phyloP scores from a whole-genome alignment of 1,140 invertebrate genomes.

The Linepithema humile region DNA sequence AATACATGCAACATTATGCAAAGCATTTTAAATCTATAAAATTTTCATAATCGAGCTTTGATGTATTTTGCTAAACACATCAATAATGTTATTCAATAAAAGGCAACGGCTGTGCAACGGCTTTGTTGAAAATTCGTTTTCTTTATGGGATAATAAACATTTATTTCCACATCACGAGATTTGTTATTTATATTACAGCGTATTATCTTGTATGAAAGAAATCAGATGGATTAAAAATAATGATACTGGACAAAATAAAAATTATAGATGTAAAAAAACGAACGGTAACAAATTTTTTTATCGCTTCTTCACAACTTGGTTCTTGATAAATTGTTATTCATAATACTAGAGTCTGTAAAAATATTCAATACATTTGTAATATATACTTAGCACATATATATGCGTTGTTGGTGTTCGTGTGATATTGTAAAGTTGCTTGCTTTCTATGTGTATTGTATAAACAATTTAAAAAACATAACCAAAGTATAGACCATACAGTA shows the following conservation, averaged over 20 bases:
- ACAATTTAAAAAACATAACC: constrained; percentile 26
- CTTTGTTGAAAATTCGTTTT: constrained; percentile 47
- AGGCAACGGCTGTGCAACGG: constrained; percentile 55
- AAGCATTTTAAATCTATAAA: constrained; percentile 30
- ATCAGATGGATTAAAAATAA: background rate
- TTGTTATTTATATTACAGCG: constrained; percentile 32
- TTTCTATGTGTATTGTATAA: constrained; percentile 43
- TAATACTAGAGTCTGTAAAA: no score
- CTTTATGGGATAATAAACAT: constrained; percentile 20
- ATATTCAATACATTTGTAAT: constrained; percentile 45
- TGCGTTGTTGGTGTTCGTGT: constrained; percentile 43
- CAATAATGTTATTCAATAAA: constrained; percentile 29
- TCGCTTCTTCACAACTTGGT: constrained; percentile 10
- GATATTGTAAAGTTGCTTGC: constrained; percentile 31
- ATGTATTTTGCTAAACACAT: constrained; percentile 47
- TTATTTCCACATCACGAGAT: constrained; percentile 17
- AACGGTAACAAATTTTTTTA: constrained; percentile 23
- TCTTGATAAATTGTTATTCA: no score
- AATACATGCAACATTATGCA: constrained; percentile 7
- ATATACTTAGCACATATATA: constrained; percentile 37
- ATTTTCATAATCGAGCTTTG: constrained; percentile 32
- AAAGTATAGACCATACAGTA: constrained; percentile 40
- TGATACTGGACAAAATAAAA: background rate
- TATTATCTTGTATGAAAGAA: constrained; percentile 21
- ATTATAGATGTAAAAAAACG: constrained; percentile 22